Base-by-base conservation (phyloP, 37 sponge, comb jelly and placozoan species). In the Axinella damicornis region DNA sequence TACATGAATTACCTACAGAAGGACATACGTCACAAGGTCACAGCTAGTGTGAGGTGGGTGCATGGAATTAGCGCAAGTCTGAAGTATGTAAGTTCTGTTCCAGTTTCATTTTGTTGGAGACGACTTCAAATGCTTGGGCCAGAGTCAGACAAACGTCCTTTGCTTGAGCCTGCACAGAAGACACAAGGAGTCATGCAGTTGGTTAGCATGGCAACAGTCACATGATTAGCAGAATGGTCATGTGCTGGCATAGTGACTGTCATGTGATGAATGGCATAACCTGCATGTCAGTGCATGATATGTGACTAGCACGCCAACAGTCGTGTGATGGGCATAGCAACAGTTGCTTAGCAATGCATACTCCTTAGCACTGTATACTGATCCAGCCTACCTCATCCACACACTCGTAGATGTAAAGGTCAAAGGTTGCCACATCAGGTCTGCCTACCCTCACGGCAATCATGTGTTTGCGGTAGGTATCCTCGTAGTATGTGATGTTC, bases 101-200 rank as follows among this genome's bases (percentile, higher is more conserved):
- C 22, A 74, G 22, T 36, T 65, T 62, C 53, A 84, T 46, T 56
- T 83, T 94, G 65, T 83, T 89, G 71, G 63, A 74, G 21, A 94
- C 92, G 4, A 83, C 62, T 28, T 94, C 95, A 63, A 94, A 94
- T 0, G 92, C 95, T 76, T 94, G 92, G 0, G 86, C 92, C 54
- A 94, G 59, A 18, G 89, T 88, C 31, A 88, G 82, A 56, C 95
- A 94, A 9, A 91, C 76, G 70, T 94, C 92, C 56, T 90, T 91
- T 56, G 91, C 92, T 52, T 94, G 92, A 1, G 53, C 24, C 92
- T 93, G 27, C 15, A n/a, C 15, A 14, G 69, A 19, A 54, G 53
- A 32, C 2, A 36, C 69, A 41, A 64, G 73, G 4, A 9, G 4
- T 46, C 9, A 9, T 46, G 46, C 9, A 46, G 46, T 46, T 9